Percentiles rank a stretch among this genome's conserved stretches.
phyloP scores from a whole-genome alignment of 2,888 invertebrate genomes.

The Diachrysia chrysitis region DNA sequence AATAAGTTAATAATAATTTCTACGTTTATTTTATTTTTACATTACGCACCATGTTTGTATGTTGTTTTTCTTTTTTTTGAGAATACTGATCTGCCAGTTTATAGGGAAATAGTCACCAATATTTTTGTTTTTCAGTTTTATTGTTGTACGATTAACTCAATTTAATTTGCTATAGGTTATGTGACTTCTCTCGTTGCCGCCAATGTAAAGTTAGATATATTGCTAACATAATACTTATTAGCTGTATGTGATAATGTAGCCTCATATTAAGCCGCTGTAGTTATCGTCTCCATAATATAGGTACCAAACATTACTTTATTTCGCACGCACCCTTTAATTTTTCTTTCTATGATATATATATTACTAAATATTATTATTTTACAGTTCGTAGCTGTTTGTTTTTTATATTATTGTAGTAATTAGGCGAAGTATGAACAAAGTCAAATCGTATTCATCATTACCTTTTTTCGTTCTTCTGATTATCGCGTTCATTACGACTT shows the following conservation, averaged over 20 bases:
- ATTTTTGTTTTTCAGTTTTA: not conserved
- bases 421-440: conserved; percentile 54
- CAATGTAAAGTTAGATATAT: conserved; percentile 2
- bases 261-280: conserved; percentile 10
- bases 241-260: conserved; percentile 23
- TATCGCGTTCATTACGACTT: conserved; percentile 24
- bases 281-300: conserved; percentile 38
- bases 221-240: conserved; percentile 7
- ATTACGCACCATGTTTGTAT: not conserved
- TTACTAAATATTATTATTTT: conserved; percentile 50
- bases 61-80: not conserved
- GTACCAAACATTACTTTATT: conserved; percentile 41
- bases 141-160: not conserved
- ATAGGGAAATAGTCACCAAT: not conserved
- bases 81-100: not conserved
- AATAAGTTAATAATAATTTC: not conserved
- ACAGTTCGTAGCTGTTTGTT: conserved; percentile 48
- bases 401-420: conserved; percentile 62
- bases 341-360: conserved; percentile 69
- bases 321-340: conserved; percentile 74
- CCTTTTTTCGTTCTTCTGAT: conserved; percentile 46
- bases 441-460: conserved; percentile 9
- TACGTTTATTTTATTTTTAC: not conserved
- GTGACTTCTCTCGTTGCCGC: conserved; percentile 5
- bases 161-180: not conserved